Conservation (phyloP, 2,113 vertebrate genomes). For the Grammomys dolichurus region DNA sequence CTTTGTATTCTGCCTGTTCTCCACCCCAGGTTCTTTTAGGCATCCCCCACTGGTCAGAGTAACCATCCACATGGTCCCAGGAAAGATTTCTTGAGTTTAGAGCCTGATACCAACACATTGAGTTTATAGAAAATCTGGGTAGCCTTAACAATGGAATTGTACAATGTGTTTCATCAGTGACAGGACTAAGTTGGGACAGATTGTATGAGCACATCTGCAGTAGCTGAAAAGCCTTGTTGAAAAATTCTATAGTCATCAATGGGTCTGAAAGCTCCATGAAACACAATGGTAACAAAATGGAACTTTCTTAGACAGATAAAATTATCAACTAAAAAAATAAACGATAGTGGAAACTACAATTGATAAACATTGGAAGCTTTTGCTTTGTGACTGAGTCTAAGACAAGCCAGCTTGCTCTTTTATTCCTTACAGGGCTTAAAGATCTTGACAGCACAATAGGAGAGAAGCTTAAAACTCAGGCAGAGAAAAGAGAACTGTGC, state of each 20-base stretch:
- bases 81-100: no score
- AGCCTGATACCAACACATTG: not conserved
- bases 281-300: conserved; percentile 11
- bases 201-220: not conserved
- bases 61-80: no score
- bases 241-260: not conserved
- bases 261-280: not conserved
- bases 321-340: conserved; percentile 38
- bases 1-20: no score
- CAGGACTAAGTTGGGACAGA: not conserved
- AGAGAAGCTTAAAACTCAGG: not conserved
- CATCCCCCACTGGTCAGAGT: no score
- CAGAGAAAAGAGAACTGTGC: not conserved
- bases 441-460: not conserved
- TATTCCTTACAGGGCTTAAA: not conserved
- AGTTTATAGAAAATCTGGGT: not conserved
- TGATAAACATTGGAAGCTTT: conserved; percentile 23
- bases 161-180: not conserved
- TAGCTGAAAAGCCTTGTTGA: not conserved
- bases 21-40: no score
- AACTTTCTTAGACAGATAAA: conserved; percentile 47
- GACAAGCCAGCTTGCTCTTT: not conserved
- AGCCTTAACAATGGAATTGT: not conserved
- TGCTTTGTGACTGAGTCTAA: conserved; percentile 33
- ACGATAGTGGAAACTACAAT: not conserved